phyloP scores from a whole-genome alignment of 30 jellyfish, hydroid and myxozoan genomes.

The Chrysaora quinquecirrha region DNA sequence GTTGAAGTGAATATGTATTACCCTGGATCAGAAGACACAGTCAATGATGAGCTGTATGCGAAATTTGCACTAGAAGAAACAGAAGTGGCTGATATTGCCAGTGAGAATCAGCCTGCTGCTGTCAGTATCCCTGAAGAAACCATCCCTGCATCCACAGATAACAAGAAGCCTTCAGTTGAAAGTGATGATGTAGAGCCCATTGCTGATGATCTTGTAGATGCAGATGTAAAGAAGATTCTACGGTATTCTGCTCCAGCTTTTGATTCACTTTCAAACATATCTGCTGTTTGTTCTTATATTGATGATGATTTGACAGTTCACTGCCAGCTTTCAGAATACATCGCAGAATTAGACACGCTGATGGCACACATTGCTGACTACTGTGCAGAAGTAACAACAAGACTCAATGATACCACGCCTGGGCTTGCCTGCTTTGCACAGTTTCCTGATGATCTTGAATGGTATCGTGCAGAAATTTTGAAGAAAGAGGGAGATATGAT shows the following conservation, averaged over 20 bases:
- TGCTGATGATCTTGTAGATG: neutral
- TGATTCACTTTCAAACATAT: neutral
- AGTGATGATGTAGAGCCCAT: no score
- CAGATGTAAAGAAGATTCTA: neutral
- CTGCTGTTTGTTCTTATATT: slow-evolving; percentile 36
- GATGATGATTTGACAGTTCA: slow-evolving; percentile 19
- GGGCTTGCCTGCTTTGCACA: slow-evolving; percentile 67
- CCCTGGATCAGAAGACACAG: slow-evolving; percentile 31
- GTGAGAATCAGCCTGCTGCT: slow-evolving; percentile 22
- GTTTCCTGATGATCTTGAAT: slow-evolving; percentile 55
- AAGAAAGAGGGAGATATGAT: slow-evolving; percentile 14
- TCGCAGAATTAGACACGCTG: slow-evolving; percentile 57
- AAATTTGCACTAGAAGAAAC: slow-evolving; percentile 58
- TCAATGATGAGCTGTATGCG: slow-evolving; percentile 59
- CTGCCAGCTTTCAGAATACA: slow-evolving; percentile 45
- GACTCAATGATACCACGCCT: neutral
- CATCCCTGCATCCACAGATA: neutral
- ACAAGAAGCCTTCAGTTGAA: neutral
- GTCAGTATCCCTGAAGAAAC: neutral
- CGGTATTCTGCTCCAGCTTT: slow-evolving; percentile 8
- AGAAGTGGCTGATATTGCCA: no score
- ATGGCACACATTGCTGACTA: slow-evolving; percentile 63
- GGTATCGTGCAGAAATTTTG: slow-evolving; percentile 79
- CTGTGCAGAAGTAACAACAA: slow-evolving; percentile 34
- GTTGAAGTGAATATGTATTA: slow-evolving; percentile 31